Percentiles rank a stretch among this genome's conserved stretches.
phyloP scores from a whole-genome alignment of 2,113 vertebrate genomes.

The Nothobranchius furzeri region DNA sequence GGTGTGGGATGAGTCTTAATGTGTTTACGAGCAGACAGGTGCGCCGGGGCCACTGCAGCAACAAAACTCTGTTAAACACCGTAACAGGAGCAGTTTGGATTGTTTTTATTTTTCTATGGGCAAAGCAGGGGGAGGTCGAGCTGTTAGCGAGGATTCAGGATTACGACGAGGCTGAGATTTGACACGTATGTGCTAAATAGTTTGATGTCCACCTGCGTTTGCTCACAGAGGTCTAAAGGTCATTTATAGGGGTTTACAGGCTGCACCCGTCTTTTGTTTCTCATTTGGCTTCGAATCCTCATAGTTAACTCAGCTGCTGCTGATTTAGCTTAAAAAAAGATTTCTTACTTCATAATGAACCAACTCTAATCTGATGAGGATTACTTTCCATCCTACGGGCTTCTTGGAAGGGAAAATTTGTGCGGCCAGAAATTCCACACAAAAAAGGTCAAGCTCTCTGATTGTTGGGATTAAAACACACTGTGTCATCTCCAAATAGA shows the following conservation, averaged over 20 bases:
- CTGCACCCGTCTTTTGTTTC: too few species aligned
- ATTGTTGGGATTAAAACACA: slow-evolving; percentile 17
- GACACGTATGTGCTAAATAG: slow-evolving; percentile 57
- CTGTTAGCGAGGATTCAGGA: slow-evolving; percentile 20
- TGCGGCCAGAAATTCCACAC: neutral
- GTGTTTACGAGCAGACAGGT: slow-evolving; percentile 78
- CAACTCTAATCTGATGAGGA: slow-evolving; percentile 30
- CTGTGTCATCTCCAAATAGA: slow-evolving; percentile 13
- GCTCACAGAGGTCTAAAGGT: slow-evolving; percentile 50
- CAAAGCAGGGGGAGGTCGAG: neutral
- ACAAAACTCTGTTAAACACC: slow-evolving; percentile 38
- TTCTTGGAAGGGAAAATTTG: slow-evolving; percentile 3
- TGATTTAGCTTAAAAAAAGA: slow-evolving; percentile 1
- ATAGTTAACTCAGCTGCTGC: neutral
- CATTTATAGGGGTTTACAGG: slow-evolving; percentile 12
- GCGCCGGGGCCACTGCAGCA: slow-evolving; percentile 39
- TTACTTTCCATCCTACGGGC: neutral
- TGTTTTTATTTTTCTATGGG: slow-evolving; percentile 20
- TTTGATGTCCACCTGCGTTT: slow-evolving; percentile 55
- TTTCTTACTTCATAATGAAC: slow-evolving; percentile 4
- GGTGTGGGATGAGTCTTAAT: slow-evolving; percentile 64
- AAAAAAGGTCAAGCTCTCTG: neutral
- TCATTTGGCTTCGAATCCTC: slow-evolving; percentile 3
- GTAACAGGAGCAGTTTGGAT: slow-evolving; percentile 44
- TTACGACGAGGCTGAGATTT: slow-evolving; percentile 28